Conservation (phyloP, 2,113 vertebrate species). For the Hystrix cristata region DNA sequence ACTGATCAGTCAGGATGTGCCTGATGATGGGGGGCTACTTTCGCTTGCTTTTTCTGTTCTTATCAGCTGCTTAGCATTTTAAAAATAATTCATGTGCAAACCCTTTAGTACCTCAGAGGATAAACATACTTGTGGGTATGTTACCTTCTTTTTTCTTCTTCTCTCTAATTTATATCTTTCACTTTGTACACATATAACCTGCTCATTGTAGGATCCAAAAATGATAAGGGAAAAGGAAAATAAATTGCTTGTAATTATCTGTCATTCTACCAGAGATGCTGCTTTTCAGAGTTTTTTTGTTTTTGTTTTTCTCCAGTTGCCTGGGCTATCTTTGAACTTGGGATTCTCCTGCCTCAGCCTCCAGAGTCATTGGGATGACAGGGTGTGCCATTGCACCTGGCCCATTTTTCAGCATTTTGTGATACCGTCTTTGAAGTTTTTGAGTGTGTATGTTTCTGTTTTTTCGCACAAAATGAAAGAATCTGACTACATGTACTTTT, state of each 20-base stretch:
- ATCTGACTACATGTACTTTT: neutral
- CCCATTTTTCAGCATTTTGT: neutral
- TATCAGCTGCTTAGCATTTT: conserved; percentile 64
- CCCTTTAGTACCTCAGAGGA: neutral
- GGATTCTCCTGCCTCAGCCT: neutral
- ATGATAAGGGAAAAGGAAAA: neutral
- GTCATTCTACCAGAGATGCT: neutral
- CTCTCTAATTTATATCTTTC: neutral
- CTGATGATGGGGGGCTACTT: neutral
- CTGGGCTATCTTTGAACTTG: neutral
- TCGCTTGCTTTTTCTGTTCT: conserved; percentile 48
- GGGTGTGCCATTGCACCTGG: neutral
- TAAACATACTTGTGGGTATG: neutral
- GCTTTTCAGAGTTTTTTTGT: neutral
- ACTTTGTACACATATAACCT: neutral
- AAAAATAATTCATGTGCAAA: conserved; percentile 54
- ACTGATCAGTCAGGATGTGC: neutral
- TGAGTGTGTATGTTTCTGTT: neutral
- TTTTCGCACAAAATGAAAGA: conserved; percentile 30
- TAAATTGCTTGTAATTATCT: neutral
- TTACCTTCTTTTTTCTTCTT: neutral
- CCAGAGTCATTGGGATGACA: neutral
- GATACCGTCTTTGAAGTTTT: neutral
- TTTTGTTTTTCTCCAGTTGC: neutral
- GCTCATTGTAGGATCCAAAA: neutral